Base-by-base conservation (phyloP, 2,888 invertebrate species). In the Dastarcus helophoroides region DNA sequence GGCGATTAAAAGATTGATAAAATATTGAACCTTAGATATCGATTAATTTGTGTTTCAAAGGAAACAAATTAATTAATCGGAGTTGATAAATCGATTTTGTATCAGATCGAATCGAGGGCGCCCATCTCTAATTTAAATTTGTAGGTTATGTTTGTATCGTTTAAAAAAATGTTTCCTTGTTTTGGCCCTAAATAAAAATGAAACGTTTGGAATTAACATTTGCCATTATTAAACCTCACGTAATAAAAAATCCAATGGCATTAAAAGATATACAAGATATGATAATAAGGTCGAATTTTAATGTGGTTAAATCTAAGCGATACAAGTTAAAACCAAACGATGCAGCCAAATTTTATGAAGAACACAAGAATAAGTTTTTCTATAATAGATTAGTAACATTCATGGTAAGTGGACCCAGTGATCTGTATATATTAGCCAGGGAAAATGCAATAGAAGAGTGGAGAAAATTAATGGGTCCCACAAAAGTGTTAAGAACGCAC, bases 391-490 rank as follows among this genome's bases (percentile, higher is more conserved):
- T 90, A 4, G 66, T 79, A 11, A 80, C 81, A 5, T 86, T 85
- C 51, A 88, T 89, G 82, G 67, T 70, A 34, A 83, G 91, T 68
- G 93, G 91, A 1, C 76, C 79, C n/a, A 75, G 83, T 30, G 79
- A 81, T 48, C 69, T 83, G 6, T 77, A 85, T 44, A 73, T 94
- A 40, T 62, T 94, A 41, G 79, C 82, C 4, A 72, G 77, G 38
- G 64, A 72, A 24, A 70, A 88, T 62, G 84, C 84, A 4, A 80
- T 94, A 42, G 50, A 61, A 10, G 67, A 75, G 30, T 94, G 94
- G 94, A 70, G 94, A 40, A 54, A 62, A 29, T 58, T 93, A 27
- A 77, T 94, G 67, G 94, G 94, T 0, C 91, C 93, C 2, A 93
- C 94, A 0, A 89, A 89, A 64, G 84, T 82, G 0, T 83, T 68